Evolutionary conservation across 2,888 invertebrate species (phyloP).

Genomic region (Sisyra nigra): DNA sequence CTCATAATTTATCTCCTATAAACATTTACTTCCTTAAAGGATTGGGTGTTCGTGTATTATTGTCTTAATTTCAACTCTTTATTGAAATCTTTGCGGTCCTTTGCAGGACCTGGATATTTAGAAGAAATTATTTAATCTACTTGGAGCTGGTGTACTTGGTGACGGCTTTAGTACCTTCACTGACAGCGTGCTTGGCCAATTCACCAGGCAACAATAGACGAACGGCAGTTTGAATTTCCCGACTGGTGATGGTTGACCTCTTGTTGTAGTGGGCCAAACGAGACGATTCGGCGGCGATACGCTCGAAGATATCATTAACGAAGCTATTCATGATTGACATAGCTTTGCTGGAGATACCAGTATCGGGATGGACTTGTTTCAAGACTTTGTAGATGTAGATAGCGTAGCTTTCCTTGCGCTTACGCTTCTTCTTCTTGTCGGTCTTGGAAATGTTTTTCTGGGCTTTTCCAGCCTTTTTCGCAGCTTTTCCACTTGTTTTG

Average conservation of each 20-base stretch:
- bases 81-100: no score
- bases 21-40: no score
- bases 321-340: conserved; percentile 64
- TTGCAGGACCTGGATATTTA: no score
- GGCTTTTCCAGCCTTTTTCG: conserved; percentile 37
- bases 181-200: conserved; percentile 52
- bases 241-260: conserved; percentile 45
- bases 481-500: conserved; percentile 26
- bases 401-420: conserved; percentile 39
- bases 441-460: conserved; percentile 37
- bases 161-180: conserved; percentile 46
- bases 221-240: conserved; percentile 54
- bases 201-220: conserved; percentile 53
- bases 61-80: no score
- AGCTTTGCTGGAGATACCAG: conserved; percentile 50
- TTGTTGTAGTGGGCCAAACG: conserved; percentile 45
- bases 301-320: conserved; percentile 57
- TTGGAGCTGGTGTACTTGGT: conserved; percentile 19
- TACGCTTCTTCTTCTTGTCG: conserved; percentile 40
- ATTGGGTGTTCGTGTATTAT: no score
- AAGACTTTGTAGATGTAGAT: conserved; percentile 39
- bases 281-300: conserved; percentile 48
- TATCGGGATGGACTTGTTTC: conserved; percentile 30
- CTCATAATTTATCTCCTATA: no score
- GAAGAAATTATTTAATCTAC: conserved; percentile 7